Percentiles rank a stretch among this genome's conserved stretches.
Evolutionary conservation across 2,888 invertebrate genomes (phyloP).

Genomic region (Cryptocephalus moraei): DNA sequence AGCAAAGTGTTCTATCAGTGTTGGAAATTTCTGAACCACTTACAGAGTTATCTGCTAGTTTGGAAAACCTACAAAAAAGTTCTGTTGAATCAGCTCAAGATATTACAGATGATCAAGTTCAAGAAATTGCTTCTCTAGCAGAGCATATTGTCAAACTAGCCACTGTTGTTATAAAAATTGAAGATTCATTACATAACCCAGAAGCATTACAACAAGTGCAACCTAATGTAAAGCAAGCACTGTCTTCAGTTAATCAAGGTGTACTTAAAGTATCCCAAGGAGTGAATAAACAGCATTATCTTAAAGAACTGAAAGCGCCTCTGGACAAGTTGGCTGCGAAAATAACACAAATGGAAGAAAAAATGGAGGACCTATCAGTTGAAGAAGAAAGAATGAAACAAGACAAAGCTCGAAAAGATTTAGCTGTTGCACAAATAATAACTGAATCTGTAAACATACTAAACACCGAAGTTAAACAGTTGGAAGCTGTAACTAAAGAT

Average conservation of each 20-base stretch:
- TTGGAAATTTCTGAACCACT: conserved; percentile 10
- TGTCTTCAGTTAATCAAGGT: conserved; percentile 10
- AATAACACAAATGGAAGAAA: background rate
- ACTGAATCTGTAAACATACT: conserved; percentile 4
- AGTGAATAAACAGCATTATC: background rate
- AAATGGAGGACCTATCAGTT: background rate
- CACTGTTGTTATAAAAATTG: conserved; percentile 11
- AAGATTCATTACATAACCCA: conserved; percentile 9
- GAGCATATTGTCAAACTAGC: conserved; percentile 18
- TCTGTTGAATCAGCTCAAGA: conserved; percentile 3
- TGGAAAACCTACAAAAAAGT: conserved; percentile 2
- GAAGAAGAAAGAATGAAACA: background rate
- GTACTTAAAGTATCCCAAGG: conserved; percentile 5
- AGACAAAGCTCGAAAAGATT: conserved; percentile 3
- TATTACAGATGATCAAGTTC: conserved; percentile 2
- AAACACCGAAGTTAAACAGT: conserved; percentile 2
- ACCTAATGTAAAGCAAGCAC: conserved; percentile 11
- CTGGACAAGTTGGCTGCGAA: background rate
- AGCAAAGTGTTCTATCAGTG: conserved; percentile 12
- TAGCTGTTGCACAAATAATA: conserved; percentile 4
- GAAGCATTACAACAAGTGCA: conserved; percentile 10
- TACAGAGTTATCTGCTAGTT: conserved; percentile 2
- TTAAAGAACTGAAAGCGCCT: background rate
- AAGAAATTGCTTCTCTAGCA: conserved; percentile 6
- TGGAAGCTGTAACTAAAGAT: background rate